A percentile compares a stretch with the other conserved stretches of the same genome.
Evolutionary conservation across 1,140 invertebrate genomes (phyloP).

Genomic region (Drosophila saltans): DNA sequence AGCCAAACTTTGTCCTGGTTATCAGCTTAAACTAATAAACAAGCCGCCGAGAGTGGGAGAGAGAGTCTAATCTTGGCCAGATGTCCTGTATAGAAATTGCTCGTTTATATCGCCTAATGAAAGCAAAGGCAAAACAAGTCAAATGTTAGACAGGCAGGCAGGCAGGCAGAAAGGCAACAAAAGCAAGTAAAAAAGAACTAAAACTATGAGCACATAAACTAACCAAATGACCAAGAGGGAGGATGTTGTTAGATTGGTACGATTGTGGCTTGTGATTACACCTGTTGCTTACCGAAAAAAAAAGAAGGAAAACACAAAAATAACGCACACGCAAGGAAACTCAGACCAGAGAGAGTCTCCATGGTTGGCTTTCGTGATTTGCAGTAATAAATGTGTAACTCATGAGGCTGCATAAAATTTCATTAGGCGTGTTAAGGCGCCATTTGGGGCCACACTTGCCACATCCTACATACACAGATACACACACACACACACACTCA

Average conservation of each 20-base stretch:
- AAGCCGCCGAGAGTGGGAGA: background rate
- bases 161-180: background rate
- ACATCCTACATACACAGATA: background rate
- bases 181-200: constrained; percentile 29
- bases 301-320: background rate
- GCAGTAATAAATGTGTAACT: constrained; percentile 65
- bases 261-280: constrained; percentile 27
- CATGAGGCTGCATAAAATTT: constrained; percentile 77
- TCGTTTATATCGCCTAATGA: constrained; percentile 19
- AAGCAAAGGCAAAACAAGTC: background rate
- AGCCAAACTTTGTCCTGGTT: constrained; percentile 7
- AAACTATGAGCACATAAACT: constrained; percentile 17
- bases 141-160: background rate
- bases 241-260: background rate
- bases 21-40: constrained; percentile 41
- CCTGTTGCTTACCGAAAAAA: constrained; percentile 52
- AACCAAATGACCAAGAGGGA: constrained; percentile 5
- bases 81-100: constrained; percentile 12
- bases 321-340: constrained; percentile 46
- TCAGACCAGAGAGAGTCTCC: background rate
- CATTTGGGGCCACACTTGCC: constrained; percentile 53
- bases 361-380: constrained; percentile 56
- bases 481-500: background rate
- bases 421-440: constrained; percentile 72
- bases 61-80: constrained; percentile 3